Evolutionary conservation across 2,888 invertebrate species (phyloP).

Genomic region (Andricus quercusramuli): DNA sequence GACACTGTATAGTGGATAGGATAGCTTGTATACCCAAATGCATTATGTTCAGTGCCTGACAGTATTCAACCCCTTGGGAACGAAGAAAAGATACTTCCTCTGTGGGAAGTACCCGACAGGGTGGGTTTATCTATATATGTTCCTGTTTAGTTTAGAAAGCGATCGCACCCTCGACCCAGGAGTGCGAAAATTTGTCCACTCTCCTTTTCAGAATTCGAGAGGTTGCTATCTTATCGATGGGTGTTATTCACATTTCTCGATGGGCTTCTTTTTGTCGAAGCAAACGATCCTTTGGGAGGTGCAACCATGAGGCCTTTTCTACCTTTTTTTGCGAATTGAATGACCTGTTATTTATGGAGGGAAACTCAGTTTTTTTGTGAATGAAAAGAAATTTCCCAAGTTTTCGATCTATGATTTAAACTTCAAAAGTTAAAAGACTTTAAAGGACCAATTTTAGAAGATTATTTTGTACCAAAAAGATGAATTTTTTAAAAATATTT

Average conservation of each 20-base stretch:
- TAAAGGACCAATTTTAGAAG: no score
- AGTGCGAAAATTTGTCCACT: slow-evolving; percentile 28
- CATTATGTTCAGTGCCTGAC: slow-evolving; percentile 25
- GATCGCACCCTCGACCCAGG: slow-evolving; percentile 15
- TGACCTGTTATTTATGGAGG: background rate
- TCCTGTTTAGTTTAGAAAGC: slow-evolving; percentile 34
- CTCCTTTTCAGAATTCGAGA: slow-evolving; percentile 8
- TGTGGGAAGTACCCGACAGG: background rate
- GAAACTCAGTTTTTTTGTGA: background rate
- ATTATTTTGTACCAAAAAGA: no score
- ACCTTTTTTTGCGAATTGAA: background rate
- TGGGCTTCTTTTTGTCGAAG: background rate
- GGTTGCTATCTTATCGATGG: slow-evolving; percentile 27
- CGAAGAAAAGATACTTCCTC: slow-evolving; percentile 33
- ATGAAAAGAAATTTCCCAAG: background rate
- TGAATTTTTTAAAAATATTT: no score
- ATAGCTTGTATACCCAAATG: background rate
- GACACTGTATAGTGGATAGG: slow-evolving; percentile 17
- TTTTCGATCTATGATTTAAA: no score
- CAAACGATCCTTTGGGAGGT: slow-evolving; percentile 1
- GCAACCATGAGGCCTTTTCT: background rate
- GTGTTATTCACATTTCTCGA: background rate
- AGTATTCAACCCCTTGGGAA: slow-evolving; percentile 40
- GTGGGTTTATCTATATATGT: slow-evolving; percentile 15
- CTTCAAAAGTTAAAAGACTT: no score